Conservation (phyloP, 2,797 vertebrate species). For the Lithobates sylvaticus region DNA sequence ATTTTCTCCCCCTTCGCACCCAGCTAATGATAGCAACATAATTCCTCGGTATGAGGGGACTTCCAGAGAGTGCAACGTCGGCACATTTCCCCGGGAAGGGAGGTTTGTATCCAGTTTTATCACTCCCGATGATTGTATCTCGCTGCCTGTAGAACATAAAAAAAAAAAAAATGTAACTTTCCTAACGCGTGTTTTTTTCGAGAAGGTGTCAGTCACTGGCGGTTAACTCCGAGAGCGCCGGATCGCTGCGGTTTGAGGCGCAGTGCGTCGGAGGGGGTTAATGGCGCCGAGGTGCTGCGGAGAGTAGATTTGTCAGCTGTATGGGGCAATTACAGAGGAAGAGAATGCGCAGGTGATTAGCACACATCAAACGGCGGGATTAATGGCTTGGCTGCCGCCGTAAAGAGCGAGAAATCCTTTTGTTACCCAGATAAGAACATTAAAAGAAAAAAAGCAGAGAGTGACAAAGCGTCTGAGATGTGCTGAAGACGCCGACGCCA, state of each 20-base stretch:
- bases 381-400: constrained; percentile 45
- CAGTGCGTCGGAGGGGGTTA: background rate
- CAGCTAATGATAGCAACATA: constrained; percentile 57
- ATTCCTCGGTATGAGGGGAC: constrained; percentile 45
- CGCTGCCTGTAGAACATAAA: constrained; percentile 54
- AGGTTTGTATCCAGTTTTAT: constrained; percentile 55
- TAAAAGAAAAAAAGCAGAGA: constrained; percentile 48
- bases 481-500: constrained; percentile 34
- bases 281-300: background rate
- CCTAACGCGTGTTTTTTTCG: constrained; percentile 24
- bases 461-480: constrained; percentile 49
- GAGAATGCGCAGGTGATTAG: constrained; percentile 57
- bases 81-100: constrained; percentile 47
- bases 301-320: constrained; percentile 37
- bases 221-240: constrained; percentile 21
- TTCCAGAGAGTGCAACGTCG: constrained; percentile 44
- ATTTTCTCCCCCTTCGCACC: constrained; percentile 10
- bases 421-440: constrained; percentile 60
- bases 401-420: constrained; percentile 51
- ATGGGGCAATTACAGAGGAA: constrained; percentile 54
- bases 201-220: constrained; percentile 34
- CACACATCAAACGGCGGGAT: constrained; percentile 54
- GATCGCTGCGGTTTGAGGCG: too few relatives aligned
- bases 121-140: constrained; percentile 59
- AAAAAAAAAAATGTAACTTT: constrained; percentile 55